Conservation (phyloP, 1,140 invertebrate species). For the Drosophila carrolli region DNA sequence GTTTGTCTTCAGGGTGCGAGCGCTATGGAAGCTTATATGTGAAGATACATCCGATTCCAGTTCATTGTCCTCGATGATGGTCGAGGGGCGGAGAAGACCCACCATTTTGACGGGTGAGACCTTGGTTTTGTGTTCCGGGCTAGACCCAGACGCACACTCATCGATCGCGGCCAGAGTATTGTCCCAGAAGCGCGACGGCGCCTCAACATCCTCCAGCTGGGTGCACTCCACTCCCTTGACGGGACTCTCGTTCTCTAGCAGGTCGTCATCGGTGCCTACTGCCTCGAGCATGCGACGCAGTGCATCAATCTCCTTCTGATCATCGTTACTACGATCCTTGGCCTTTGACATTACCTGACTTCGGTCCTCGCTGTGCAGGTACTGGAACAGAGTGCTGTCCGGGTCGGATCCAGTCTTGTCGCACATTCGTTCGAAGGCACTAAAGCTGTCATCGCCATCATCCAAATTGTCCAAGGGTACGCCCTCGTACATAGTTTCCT, state of each 20-base stretch:
- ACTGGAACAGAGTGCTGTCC: conserved; percentile 75
- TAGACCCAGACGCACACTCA: neutral
- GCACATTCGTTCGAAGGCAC: conserved; percentile 74
- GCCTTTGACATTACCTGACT: conserved; percentile 56
- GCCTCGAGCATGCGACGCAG: conserved; percentile 61
- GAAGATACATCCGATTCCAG: conserved; percentile 60
- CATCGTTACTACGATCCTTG: conserved; percentile 48
- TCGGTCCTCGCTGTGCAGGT: conserved; percentile 64
- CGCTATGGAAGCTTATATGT: conserved; percentile 58
- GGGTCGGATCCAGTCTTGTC: conserved; percentile 79
- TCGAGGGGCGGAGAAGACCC: conserved; percentile 74
- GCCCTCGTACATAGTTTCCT: conserved; percentile 27
- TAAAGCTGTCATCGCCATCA: conserved; percentile 67
- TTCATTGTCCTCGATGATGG: conserved; percentile 72
- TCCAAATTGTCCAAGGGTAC: neutral
- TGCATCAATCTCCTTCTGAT: conserved; percentile 53
- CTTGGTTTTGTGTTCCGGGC: conserved; percentile 2
- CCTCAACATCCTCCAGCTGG: conserved; percentile 77
- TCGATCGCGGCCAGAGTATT: conserved; percentile 20
- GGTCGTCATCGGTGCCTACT: conserved; percentile 43
- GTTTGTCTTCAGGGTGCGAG: conserved; percentile 50
- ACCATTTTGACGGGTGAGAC: conserved; percentile 80
- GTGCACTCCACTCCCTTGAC: conserved; percentile 71
- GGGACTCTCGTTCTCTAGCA: conserved; percentile 57
- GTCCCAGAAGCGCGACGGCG: conserved; percentile 77